These are phyloP conservation scores for Orthonyx spaldingii DNA, from an alignment of 2,113 vertebrate species.

Conservation along the genomic window DNA sequence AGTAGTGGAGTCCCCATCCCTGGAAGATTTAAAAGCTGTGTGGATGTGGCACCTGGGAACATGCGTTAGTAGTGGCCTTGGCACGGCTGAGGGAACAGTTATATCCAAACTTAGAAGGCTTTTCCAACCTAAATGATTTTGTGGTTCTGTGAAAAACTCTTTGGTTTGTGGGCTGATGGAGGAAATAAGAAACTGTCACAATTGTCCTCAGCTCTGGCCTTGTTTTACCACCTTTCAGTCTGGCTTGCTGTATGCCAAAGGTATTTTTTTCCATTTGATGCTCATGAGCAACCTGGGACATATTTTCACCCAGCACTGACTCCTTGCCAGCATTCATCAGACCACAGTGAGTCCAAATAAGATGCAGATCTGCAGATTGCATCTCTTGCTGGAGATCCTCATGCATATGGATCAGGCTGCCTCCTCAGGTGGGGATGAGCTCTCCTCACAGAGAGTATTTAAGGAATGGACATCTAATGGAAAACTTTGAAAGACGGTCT, in stretches of 20 bases:
- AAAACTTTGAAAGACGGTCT: neutral
- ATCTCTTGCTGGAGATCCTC: neutral
- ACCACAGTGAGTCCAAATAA: neutral
- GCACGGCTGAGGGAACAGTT: neutral
- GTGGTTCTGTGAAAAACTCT: neutral
- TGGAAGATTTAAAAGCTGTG: neutral
- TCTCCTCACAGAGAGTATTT: neutral
- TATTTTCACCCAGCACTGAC: fast-evolving
- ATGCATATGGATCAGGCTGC: neutral
- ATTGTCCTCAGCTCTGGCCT: neutral
- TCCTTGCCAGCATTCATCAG: neutral
- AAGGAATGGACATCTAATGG: neutral
- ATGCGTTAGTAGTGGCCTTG: too few relatives aligned
- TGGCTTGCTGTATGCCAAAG: neutral
- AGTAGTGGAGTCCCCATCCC: neutral
- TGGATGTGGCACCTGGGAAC: neutral
- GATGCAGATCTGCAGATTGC: neutral
- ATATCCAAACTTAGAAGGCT: neutral
- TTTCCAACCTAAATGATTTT: neutral
- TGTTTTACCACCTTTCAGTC: neutral
- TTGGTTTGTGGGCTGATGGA: neutral
- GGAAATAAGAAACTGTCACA: neutral
- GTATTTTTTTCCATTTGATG: neutral
- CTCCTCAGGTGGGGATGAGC: neutral
- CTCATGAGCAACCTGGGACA: fast-evolving